Conservation (phyloP, 2,888 invertebrate genomes). For the Beris chalybata region DNA sequence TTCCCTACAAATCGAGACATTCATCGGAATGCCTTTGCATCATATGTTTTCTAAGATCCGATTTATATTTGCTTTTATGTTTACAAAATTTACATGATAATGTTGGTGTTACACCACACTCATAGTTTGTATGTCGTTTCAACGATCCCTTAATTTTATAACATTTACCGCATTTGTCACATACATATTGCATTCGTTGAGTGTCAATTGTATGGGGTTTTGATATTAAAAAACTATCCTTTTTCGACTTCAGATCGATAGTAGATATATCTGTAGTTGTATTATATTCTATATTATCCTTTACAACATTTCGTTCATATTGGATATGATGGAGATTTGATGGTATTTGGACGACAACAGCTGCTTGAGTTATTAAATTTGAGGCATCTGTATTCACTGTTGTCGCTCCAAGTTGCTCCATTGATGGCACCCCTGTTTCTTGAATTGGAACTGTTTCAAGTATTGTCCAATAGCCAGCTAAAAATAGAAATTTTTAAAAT, state of each 20-base stretch:
- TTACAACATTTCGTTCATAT: constrained; percentile 22
- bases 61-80: constrained; percentile 56
- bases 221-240: no score
- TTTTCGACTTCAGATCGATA: neutral
- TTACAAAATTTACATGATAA: constrained; percentile 52
- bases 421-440: constrained; percentile 22
- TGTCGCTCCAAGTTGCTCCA: neutral
- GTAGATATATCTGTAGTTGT: constrained; percentile 34
- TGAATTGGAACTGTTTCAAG: constrained; percentile 51
- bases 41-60: constrained; percentile 54
- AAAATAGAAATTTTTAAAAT: constrained; percentile 17
- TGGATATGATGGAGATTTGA: constrained; percentile 16
- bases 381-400: neutral
- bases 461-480: constrained; percentile 53
- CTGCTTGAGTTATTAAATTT: constrained; percentile 26
- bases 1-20: constrained; percentile 1
- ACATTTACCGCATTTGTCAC: constrained; percentile 76
- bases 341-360: constrained; percentile 37
- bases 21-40: constrained; percentile 50
- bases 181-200: constrained; percentile 57
- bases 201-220: neutral
- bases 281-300: constrained; percentile 17
- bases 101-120: constrained; percentile 61
- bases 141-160: constrained; percentile 81
- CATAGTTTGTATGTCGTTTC: constrained; percentile 74